Conservation (phyloP, 2,888 invertebrate genomes). For the Alentia gelatinosa region DNA sequence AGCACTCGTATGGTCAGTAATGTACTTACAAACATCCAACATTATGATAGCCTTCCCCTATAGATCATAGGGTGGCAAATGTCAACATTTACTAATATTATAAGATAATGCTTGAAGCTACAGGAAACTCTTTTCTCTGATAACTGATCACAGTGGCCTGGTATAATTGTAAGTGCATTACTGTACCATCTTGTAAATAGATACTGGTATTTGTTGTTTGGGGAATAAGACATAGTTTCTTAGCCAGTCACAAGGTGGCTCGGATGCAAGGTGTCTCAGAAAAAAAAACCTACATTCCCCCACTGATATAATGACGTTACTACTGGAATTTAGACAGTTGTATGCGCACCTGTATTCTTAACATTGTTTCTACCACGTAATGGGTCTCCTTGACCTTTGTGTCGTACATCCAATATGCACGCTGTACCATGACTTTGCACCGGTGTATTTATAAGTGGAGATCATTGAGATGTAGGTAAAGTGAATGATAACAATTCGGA, state of each 20-base stretch:
- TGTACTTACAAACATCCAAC: neutral
- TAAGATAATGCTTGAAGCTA: neutral
- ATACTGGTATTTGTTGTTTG: neutral
- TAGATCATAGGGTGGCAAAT: neutral
- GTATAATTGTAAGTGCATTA: neutral
- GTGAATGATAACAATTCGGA: neutral
- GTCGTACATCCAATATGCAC: neutral
- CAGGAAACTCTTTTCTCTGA: neutral
- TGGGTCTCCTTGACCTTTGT: neutral
- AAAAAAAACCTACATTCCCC: neutral
- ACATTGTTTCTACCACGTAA: neutral
- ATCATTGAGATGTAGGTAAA: neutral
- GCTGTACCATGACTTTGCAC: neutral
- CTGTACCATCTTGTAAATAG: neutral
- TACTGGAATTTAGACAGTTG: neutral
- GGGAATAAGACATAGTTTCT: neutral
- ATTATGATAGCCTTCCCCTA: neutral
- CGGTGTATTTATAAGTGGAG: neutral
- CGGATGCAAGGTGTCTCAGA: neutral
- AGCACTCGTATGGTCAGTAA: neutral
- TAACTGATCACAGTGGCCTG: neutral
- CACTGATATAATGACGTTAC: neutral
- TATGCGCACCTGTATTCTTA: neutral
- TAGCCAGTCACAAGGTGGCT: neutral
- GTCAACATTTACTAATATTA: neutral